A percentile compares a stretch with the other conserved stretches of the same genome.
Conservation (phyloP, 2,113 vertebrate species). For the Chaetodon trifascialis region DNA sequence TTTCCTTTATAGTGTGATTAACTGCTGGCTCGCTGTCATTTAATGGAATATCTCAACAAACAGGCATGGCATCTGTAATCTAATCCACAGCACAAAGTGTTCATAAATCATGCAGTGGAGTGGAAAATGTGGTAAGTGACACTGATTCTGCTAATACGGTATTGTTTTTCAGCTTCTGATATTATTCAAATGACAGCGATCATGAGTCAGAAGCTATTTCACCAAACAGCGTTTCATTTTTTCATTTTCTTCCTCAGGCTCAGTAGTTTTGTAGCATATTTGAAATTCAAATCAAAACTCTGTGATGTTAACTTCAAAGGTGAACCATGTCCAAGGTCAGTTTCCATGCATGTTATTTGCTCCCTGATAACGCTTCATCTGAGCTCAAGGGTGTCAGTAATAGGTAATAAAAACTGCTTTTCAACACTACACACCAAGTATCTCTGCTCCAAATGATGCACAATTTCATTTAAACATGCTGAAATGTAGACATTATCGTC, state of each 20-base stretch:
- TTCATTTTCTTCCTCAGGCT: conserved; percentile 6
- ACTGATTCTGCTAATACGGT: conserved; percentile 17
- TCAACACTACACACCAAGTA: neutral
- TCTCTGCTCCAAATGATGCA: neutral
- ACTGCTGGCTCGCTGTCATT: neutral
- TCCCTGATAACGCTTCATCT: neutral
- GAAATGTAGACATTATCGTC: neutral
- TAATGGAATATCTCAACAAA: conserved; percentile 23
- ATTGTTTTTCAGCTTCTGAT: conserved; percentile 35
- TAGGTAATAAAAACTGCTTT: neutral
- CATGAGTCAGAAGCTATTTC: neutral
- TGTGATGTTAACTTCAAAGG: conserved; percentile 17
- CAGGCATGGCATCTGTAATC: conserved; percentile 11
- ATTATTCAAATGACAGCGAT: conserved; percentile 26
- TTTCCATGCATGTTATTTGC: conserved; percentile 7
- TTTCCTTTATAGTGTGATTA: neutral
- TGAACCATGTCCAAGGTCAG: conserved; percentile 23
- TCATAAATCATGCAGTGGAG: conserved; percentile 31
- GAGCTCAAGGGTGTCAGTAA: neutral
- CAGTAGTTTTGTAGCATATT: conserved; percentile 8
- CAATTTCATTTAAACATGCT: neutral
- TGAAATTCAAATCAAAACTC: conserved; percentile 49
- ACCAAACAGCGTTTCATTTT: conserved; percentile 11
- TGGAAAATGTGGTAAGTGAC: conserved; percentile 14
- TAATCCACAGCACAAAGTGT: conserved; percentile 18